Evolutionary conservation across 2,113 vertebrate genomes (phyloP).

Genomic region (Herpailurus yagouaroundi): DNA sequence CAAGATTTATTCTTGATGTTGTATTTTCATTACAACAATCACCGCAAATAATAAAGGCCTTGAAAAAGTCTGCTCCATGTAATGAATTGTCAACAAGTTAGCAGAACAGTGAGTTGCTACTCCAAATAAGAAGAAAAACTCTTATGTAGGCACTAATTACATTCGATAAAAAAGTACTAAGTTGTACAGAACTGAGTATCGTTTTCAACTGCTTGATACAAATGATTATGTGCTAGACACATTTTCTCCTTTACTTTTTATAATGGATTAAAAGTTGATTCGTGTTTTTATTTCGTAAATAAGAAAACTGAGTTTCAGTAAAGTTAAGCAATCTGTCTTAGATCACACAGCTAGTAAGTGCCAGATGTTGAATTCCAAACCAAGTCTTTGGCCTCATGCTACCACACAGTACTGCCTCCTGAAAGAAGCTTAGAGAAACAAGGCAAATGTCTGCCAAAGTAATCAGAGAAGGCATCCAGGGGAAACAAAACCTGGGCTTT

Average conservation of each 20-base stretch:
- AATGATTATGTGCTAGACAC: not conserved
- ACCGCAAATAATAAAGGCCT: not conserved
- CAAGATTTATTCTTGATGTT: conserved; percentile 4
- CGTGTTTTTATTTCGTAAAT: not conserved
- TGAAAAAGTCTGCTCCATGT: not conserved
- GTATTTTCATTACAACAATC: conserved; percentile 1
- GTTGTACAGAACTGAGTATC: not conserved
- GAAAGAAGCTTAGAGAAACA: conserved; percentile 33
- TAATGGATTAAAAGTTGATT: not conserved
- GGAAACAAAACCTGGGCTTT: conserved; percentile 21
- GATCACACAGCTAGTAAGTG: not conserved
- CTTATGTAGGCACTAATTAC: not conserved
- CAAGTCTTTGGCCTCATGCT: not conserved
- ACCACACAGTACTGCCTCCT: not conserved
- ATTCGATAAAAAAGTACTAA: not conserved
- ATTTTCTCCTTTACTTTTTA: conserved; percentile 12
- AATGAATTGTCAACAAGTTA: conserved; percentile 17
- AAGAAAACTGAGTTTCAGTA: not conserved
- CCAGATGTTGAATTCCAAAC: conserved; percentile 16
- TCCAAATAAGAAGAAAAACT: not conserved
- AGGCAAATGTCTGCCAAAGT: not conserved
- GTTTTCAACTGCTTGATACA: not conserved
- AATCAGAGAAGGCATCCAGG: not conserved
- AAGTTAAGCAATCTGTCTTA: not conserved
- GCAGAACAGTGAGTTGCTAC: not conserved